Evolutionary conservation across 1,140 invertebrate species (phyloP).

Genomic region (Nasonia vitripennis): DNA sequence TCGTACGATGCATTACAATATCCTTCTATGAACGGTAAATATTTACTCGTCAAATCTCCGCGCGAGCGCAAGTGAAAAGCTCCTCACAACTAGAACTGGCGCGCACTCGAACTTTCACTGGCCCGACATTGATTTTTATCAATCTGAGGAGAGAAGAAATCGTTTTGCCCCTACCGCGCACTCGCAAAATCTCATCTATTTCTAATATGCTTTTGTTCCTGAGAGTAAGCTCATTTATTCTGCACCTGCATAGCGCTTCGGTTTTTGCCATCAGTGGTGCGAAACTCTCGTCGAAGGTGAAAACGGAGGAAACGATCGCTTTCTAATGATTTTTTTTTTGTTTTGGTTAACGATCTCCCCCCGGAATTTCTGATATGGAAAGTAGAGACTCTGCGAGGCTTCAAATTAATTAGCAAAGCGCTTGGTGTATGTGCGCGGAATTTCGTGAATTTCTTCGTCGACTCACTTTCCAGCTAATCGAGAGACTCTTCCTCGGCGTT

Average conservation of each 20-base stretch:
- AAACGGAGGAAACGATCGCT: background rate
- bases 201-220: background rate
- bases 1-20: background rate
- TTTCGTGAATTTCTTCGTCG: slow-evolving; percentile 14
- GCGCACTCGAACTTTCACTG: background rate
- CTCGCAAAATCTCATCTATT: background rate
- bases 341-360: background rate
- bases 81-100: background rate
- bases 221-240: background rate
- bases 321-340: slow-evolving; percentile 3
- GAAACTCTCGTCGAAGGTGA: background rate
- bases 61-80: slow-evolving; percentile 8
- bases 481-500: background rate
- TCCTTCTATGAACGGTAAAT: background rate
- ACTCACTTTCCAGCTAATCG: background rate
- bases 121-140: slow-evolving; percentile 1
- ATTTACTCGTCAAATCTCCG: background rate
- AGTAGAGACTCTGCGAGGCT: background rate
- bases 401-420: background rate
- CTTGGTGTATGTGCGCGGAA: background rate
- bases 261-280: background rate
- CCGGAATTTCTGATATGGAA: background rate
- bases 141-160: background rate
- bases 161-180: background rate
- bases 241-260: background rate